Percentiles rank a stretch among this genome's conserved stretches.
phyloP scores from a whole-genome alignment of 2,888 invertebrate species.

The Cataglyphis altisquamis region DNA sequence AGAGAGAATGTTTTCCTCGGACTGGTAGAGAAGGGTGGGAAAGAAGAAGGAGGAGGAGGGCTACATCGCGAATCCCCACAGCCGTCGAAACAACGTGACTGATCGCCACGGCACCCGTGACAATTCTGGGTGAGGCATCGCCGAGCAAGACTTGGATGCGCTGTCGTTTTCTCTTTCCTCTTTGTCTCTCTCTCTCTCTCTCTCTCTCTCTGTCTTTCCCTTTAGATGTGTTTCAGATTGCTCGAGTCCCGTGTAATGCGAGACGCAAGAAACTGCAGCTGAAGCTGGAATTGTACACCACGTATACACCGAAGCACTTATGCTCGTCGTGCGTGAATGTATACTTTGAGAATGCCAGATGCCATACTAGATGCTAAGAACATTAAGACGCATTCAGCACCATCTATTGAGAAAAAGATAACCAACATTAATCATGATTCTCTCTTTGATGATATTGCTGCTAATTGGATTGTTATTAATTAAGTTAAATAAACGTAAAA shows the following conservation, averaged over 20 bases:
- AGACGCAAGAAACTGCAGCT: not conserved
- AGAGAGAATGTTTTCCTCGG: conserved; percentile 15
- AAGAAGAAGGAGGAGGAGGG: conserved; percentile 44
- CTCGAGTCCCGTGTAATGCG: not conserved
- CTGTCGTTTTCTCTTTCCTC: not conserved
- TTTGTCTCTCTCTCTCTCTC: not conserved
- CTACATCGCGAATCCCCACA: conserved; percentile 73
- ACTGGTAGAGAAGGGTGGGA: conserved; percentile 7
- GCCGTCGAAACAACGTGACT: conserved; percentile 60
- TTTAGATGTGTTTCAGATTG: not conserved
- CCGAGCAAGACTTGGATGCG: not conserved
- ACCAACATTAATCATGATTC: not conserved
- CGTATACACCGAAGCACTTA: not conserved
- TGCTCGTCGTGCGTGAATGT: not conserved
- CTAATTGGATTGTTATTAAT: not conserved
- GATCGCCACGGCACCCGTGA: conserved; percentile 55
- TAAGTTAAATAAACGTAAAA: not conserved
- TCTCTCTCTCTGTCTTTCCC: not conserved
- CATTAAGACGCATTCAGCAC: not conserved
- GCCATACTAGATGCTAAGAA: not conserved
- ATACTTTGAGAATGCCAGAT: not conserved
- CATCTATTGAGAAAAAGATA: not conserved
- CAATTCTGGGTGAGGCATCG: conserved; percentile 70
- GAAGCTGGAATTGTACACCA: not conserved
- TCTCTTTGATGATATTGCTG: not conserved